Percentiles rank a stretch among this genome's conserved stretches.
Conservation (phyloP, 2,113 vertebrate genomes). For the Rhinogobius similis region DNA sequence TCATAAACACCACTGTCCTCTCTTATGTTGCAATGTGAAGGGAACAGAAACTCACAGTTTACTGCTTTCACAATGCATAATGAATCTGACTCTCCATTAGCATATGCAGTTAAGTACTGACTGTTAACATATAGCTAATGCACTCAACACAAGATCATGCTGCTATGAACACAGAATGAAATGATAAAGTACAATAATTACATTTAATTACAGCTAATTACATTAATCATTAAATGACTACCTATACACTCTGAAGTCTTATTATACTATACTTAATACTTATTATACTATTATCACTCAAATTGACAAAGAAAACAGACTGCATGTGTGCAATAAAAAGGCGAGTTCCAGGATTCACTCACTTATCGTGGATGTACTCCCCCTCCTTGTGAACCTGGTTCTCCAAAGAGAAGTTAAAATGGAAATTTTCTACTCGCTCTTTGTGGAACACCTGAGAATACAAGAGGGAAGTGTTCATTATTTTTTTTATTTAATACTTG, state of each 20-base stretch:
- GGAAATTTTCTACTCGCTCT: slow-evolving; percentile 84
- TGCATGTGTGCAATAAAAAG: not conserved
- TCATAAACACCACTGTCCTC: not conserved
- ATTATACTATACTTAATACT: no score
- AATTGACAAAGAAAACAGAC: not conserved
- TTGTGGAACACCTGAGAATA: slow-evolving; percentile 73
- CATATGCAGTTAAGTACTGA: slow-evolving; percentile 21
- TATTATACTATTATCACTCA: not conserved
- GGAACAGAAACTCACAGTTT: slow-evolving; percentile 27
- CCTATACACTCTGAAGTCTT: not conserved
- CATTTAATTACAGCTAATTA: not conserved
- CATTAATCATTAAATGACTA: not conserved
- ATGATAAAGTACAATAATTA: slow-evolving; percentile 17
- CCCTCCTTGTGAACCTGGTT: slow-evolving; percentile 91
- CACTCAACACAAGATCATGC: slow-evolving; percentile 23
- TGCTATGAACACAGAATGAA: slow-evolving; percentile 33
- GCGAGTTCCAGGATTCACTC: slow-evolving; percentile 46
- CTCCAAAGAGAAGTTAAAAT: slow-evolving; percentile 93
- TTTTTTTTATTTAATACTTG: not conserved
- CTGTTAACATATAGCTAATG: slow-evolving; percentile 25
- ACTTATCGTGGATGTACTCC: slow-evolving; percentile 89
- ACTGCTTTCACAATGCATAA: slow-evolving; percentile 19
- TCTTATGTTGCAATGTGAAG: slow-evolving; percentile 17
- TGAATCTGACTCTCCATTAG: slow-evolving; percentile 8
- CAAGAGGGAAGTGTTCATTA: not conserved